Evolutionary conservation across 2,113 vertebrate genomes (phyloP), one percentile per base, ranked within the genome.

Genomic region (Uria aalge): DNA sequence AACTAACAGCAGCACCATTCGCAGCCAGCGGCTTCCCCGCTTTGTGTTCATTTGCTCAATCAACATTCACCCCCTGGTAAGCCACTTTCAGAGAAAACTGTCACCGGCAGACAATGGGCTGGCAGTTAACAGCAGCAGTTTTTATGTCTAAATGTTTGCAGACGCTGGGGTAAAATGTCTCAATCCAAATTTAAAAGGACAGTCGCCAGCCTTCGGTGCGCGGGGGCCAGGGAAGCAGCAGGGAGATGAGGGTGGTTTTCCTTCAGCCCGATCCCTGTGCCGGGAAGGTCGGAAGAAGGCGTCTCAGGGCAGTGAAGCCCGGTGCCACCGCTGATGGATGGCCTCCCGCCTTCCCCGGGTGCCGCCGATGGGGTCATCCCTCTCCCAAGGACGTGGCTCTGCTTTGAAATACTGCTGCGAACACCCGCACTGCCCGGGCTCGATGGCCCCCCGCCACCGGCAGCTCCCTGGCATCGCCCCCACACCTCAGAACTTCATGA

Each of bases 71-170:
- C 96, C 77, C 77, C 71, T 52, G 52, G 88, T 79, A 96, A 97
- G 92, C 79, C 93, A 98, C 97, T 98, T 95, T 95, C 96, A 96
- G 95, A 95, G 97, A 95, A 95, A 97, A 96, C 91, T 96, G 96
- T 98, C 97, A 91, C 79, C 81, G 72, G 71, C 68, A 97, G 96
- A 98, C 98, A 98, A 98, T 98, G 88, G 95, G 93, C 93, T 95
- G 91, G 96, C 96, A 97, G 92, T 97, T 94, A 93, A 88, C 94
- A 95, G 97, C 94, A 92, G 91, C 96, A 93, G 97, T 62, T 96
- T 69, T 75, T 55, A 22, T 86, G 94, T 97, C 96, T 96, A 90
- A 98, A 96, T 98, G 98, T 98, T 98, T 98, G 97, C 98, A 98
- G 96, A 95, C 95, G 92, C 95, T 94, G 91, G 92, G 60, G 88